Base-by-base conservation (phyloP, 2,888 invertebrate species). In the Coelogynopora nodosa region DNA sequence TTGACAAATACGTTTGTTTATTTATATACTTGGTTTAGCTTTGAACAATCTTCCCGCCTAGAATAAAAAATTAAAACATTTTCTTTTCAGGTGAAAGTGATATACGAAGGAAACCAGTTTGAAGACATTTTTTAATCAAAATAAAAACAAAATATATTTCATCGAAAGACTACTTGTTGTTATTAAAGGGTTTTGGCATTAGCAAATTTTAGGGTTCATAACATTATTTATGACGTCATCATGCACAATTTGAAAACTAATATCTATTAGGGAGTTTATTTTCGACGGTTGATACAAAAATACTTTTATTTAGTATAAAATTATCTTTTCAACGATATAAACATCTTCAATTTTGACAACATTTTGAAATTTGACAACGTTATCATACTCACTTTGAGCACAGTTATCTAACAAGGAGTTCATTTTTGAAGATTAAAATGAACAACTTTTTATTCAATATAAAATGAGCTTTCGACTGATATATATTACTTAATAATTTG, bases 171-270 rank as follows among this genome's bases (percentile, higher is more conserved):
- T 74, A 74, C 18, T 74, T 74, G 74, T 74, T 23, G 10, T 74
- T 74, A n/a, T 74, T 74, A n/a, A 23, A 5, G 5, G 27, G 27
- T 23, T 74, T 74, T 74, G 74, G 74, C 27, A 74, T 74, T n/a
- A 74, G 74, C 74, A 74, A 26, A 74, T 74, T 74, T 74, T 74
- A 26, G 74, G 23, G 74, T 74, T 74, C 23, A 74, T 74, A 74
- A 74, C 5, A 74, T 49, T 49, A 49, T 49, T 49, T 49, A 49
- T 5, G 49, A 49, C 49, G 49, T 49, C 5, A 49, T 74, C 74
- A 74, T 74, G 2, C 74, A 74, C 74, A 74, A 74, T 74, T 74
- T 74, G 74, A 74, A 26, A 10, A 74, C 74, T n/a, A 74, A 74
- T 74, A 74, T 74, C 74, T 74, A 74, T 23, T 26, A 74, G 27